Evolutionary conservation across 2,888 invertebrate species (phyloP).

Genomic region (Cyrtodaria siliqua): DNA sequence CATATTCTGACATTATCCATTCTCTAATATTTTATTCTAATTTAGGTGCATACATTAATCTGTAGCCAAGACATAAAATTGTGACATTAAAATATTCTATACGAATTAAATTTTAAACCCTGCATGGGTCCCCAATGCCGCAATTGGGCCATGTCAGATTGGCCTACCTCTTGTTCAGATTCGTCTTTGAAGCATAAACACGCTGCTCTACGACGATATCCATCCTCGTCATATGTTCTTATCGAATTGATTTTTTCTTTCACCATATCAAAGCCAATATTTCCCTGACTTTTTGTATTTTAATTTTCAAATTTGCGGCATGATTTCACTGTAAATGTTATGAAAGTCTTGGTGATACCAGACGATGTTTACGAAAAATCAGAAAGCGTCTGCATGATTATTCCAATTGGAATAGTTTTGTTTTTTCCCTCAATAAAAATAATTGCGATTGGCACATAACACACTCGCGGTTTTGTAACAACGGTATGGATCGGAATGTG

Average conservation of each 20-base stretch:
- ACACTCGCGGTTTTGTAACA: too few relatives aligned
- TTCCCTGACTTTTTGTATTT: background rate
- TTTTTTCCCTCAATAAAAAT: too few relatives aligned
- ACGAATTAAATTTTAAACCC: slow-evolving; percentile 1
- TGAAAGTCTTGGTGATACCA: slow-evolving; percentile 47
- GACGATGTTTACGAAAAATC: slow-evolving; percentile 24
- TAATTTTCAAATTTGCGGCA: background rate
- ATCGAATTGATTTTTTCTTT: slow-evolving; percentile 98
- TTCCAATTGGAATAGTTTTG: too few relatives aligned
- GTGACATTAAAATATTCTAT: background rate
- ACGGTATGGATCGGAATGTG: too few relatives aligned
- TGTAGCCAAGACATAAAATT: too few relatives aligned
- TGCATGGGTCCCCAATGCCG: background rate
- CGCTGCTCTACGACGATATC: slow-evolving; percentile 97
- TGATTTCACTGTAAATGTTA: slow-evolving; percentile 26
- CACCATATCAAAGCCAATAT: slow-evolving; percentile 87
- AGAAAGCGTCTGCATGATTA: background rate
- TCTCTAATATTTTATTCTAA: too few relatives aligned
- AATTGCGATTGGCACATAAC: too few relatives aligned
- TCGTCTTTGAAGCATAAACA: slow-evolving; percentile 96
- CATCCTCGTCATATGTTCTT: slow-evolving; percentile 98
- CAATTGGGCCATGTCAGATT: background rate
- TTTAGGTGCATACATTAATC: too few relatives aligned
- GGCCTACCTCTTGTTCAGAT: slow-evolving; percentile 95
- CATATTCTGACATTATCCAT: too few relatives aligned